Percentiles rank a stretch among this genome's conserved stretches.
phyloP scores from a whole-genome alignment of 2,888 invertebrate genomes.

The Rhopalosiphum nymphaeae region DNA sequence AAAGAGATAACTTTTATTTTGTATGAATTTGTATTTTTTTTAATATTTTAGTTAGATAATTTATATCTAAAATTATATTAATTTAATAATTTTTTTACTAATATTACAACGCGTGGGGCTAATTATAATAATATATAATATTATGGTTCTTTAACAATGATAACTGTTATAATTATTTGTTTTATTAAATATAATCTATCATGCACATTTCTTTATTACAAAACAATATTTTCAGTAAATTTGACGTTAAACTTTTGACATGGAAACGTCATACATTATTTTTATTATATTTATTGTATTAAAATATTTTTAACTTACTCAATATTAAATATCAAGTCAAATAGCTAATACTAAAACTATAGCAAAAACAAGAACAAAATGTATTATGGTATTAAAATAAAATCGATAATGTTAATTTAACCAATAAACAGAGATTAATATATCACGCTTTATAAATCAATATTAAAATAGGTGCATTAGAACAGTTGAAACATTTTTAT shows the following conservation, averaged over 20 bases:
- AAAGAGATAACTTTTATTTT: not conserved
- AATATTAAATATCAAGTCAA: no score
- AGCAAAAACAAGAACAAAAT: not conserved
- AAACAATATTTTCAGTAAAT: not conserved
- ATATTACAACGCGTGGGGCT: not conserved
- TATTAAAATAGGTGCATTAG: no score
- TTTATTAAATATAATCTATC: not conserved
- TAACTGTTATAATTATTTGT: not conserved
- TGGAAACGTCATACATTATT: not conserved
- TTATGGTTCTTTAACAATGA: not conserved
- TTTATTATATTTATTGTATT: not conserved
- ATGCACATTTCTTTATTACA: not conserved
- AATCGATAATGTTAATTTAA: not conserved
- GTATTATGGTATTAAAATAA: not conserved
- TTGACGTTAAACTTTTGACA: not conserved
- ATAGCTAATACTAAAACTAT: not conserved
- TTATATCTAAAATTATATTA: not conserved
- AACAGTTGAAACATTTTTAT: no score
- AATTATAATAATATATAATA: not conserved
- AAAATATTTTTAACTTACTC: not conserved
- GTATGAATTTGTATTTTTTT: not conserved
- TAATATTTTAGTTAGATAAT: not conserved
- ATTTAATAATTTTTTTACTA: not conserved
- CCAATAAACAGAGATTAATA: not conserved
- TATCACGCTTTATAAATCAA: no score